Evolutionary conservation across 2,888 invertebrate species (phyloP).

Genomic region (Lasioglossum figueresi): DNA sequence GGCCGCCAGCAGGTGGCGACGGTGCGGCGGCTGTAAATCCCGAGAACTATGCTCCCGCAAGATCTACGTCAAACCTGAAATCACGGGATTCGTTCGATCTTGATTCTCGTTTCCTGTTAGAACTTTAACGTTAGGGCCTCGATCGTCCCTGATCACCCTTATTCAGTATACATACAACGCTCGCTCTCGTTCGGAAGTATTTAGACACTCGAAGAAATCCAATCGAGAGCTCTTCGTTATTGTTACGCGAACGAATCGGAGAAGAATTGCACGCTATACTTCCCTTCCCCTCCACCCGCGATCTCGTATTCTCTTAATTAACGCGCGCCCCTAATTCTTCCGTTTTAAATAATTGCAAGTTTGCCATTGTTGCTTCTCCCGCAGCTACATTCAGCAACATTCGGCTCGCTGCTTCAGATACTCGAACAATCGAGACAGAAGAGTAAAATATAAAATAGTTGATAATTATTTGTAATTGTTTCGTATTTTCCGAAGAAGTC

Average conservation of each 20-base stretch:
- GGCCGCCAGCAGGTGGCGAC: not conserved
- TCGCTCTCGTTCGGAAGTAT: not conserved
- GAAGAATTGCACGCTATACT: not conserved
- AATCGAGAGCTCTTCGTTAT: not conserved
- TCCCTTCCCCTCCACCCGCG: fast-evolving
- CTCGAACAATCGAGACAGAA: not conserved
- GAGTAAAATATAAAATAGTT: not conserved
- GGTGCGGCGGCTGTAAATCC: not conserved
- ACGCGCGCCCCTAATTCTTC: not conserved
- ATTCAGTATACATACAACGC: not conserved
- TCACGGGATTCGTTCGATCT: not conserved
- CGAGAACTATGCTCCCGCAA: not conserved
- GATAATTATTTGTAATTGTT: not conserved
- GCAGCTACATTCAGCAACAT: not conserved
- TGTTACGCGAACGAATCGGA: not conserved
- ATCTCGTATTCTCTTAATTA: constrained; percentile 4
- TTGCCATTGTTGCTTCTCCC: not conserved
- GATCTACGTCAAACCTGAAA: not conserved
- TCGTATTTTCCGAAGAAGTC: not conserved
- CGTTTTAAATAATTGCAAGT: not conserved
- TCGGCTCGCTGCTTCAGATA: too few species aligned
- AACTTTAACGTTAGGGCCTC: not conserved
- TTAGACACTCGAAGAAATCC: not conserved
- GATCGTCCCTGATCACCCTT: not conserved
- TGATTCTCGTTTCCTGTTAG: not conserved